Evolutionary conservation across 1,140 invertebrate genomes (phyloP), one percentile per base, ranked within the genome.

Genomic region (Tetramorium simillimum): DNA sequence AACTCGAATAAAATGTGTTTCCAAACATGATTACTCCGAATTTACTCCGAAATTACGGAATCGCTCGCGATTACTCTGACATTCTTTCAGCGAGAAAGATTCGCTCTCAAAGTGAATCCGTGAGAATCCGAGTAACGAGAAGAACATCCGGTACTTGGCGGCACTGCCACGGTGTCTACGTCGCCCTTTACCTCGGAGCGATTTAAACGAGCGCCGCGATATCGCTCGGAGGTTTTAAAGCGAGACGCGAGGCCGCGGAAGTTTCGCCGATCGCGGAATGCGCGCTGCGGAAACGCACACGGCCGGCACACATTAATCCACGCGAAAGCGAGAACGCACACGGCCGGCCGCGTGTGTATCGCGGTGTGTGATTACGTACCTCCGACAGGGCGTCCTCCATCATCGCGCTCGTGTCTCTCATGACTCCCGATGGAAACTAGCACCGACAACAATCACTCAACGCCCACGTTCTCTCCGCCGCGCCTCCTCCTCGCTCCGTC

Each of bases 371-470:
- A 56, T 78, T 91, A 91, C 90, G 40, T 92, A 93, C 92, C 92
- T 92, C 92, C 51, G 88, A 92, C 86, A 92, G 73, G 84, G 88
- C 86, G 89, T 92, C 92, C 85, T 92, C 92, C 91, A 91, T 93
- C 92, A 91, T 91, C 89, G 91, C 91, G 87, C 85, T 92, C 53
- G 92, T 93, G 82, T 92, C 90, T 89, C 91, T 91, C 92, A 93
- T 93, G 86, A 87, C 86, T 92, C 63, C 63, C 86, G 69, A 92
- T 91, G 88, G 85, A 91, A 90, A 91, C 91, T 89, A 72, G 84
- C 91, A 92, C 91, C 89, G 89, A 92, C 91, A 90, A 90, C 88
- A 88, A 91, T 92, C 91, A 92, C 89, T 91, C 88, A 90, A 78
- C 92, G 90, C 92, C 92, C 85, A 92, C 91, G 88, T 86, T 85